These are phyloP conservation scores for Drosophila percnosoma DNA, from an alignment of 2,888 invertebrate species.

Conservation along the genomic window DNA sequence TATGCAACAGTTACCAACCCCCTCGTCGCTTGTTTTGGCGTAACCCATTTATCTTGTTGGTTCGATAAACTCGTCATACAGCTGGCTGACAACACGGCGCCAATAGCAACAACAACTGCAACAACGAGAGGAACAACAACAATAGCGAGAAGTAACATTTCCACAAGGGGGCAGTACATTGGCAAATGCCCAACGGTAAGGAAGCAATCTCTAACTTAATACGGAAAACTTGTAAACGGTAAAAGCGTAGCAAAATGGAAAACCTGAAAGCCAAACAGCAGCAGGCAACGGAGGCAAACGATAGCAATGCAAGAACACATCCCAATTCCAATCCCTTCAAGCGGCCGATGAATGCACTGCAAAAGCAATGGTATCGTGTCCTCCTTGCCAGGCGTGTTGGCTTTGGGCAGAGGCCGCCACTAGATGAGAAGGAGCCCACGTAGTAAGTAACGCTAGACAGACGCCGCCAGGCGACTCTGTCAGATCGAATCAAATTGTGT, in stretches of 20 bases:
- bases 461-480: constrained; percentile 21
- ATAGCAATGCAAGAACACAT: constrained; percentile 13
- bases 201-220: constrained; percentile 72
- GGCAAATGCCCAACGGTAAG: constrained; percentile 70
- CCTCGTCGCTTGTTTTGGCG: constrained; percentile 7
- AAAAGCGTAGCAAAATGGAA: constrained; percentile 51
- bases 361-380: constrained; percentile 84
- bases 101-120: constrained; percentile 34
- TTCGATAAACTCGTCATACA: constrained; percentile 73
- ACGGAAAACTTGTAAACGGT: constrained; percentile 68
- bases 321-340: constrained; percentile 81
- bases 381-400: constrained; percentile 82
- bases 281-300: constrained; percentile 3
- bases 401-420: constrained; percentile 65
- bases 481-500: constrained; percentile 75
- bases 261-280: constrained; percentile 41
- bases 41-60: constrained; percentile 73
- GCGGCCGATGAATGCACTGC: constrained; percentile 83
- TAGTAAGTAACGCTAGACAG: constrained; percentile 73
- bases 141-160: constrained; percentile 13
- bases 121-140: constrained; percentile 21
- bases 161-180: constrained; percentile 48
- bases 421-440: constrained; percentile 67
- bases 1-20: constrained; percentile 48
- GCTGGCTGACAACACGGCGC: constrained; percentile 58